phyloP scores from a whole-genome alignment of 2,113 vertebrate species.

The Etheostoma cragini region DNA sequence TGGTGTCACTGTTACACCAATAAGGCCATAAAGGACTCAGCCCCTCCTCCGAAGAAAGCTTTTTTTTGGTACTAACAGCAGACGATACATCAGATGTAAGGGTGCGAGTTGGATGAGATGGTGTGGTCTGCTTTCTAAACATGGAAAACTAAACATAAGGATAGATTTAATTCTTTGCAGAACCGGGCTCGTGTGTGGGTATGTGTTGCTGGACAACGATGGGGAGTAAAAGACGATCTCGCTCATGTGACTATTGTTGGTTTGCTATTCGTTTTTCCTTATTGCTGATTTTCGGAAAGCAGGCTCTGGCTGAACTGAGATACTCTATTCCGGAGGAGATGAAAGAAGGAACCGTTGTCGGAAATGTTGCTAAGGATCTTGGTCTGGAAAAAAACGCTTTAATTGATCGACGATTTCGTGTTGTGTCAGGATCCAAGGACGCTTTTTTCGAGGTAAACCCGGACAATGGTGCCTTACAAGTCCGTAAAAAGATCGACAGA shows the following conservation, averaged over 20 bases:
- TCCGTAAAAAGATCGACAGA: conserved; percentile 77
- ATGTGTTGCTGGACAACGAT: conserved; percentile 21
- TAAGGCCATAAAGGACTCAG: not conserved
- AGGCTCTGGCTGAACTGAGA: conserved; percentile 62
- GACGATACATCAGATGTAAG: conserved; percentile 9
- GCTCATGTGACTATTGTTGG: not conserved
- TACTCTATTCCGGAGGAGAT: conserved; percentile 81
- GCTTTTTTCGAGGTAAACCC: conserved; percentile 73
- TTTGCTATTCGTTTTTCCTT: not conserved
- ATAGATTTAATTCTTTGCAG: not conserved
- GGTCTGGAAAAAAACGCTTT: conserved; percentile 71
- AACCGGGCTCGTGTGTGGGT: not conserved
- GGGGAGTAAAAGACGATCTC: not conserved
- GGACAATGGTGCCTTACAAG: conserved; percentile 72
- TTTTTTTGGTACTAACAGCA: conserved; percentile 20
- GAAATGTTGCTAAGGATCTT: conserved; percentile 81
- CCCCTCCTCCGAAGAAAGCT: conserved; percentile 17
- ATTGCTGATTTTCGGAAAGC: conserved; percentile 34
- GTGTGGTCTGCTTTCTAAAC: not conserved
- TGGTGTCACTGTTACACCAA: conserved; percentile 47
- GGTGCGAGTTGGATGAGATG: not conserved
- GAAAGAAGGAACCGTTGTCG: conserved; percentile 70
- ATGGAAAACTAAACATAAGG: too few species aligned
- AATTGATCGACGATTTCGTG: conserved; percentile 67
- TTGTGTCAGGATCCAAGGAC: conserved; percentile 72